phyloP scores from a whole-genome alignment of 2,113 vertebrate genomes.

The Anhinga rufa region DNA sequence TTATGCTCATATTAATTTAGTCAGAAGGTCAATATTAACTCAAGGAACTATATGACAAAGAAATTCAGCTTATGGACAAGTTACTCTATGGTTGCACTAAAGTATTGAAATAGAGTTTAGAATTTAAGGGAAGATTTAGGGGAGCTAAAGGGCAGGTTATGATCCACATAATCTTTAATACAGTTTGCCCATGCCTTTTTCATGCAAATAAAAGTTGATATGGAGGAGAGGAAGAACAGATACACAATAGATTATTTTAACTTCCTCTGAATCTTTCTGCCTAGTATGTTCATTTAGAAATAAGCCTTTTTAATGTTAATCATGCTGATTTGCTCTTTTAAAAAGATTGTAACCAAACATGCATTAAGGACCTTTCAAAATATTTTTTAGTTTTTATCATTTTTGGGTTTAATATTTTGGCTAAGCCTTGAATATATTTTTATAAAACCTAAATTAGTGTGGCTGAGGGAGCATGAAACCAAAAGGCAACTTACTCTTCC shows the following conservation, averaged over 20 bases:
- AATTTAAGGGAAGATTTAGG: background rate
- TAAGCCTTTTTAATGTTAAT: background rate
- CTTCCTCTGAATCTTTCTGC: background rate
- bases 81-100: background rate
- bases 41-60: background rate
- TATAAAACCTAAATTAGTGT: background rate
- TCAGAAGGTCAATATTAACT: conserved; percentile 40
- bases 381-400: background rate
- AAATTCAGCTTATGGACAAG: background rate
- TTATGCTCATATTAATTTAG: conserved; percentile 15
- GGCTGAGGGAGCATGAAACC: background rate
- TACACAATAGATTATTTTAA: background rate
- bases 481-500: background rate
- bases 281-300: background rate
- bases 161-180: background rate
- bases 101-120: background rate
- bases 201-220: background rate
- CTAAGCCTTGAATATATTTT: background rate
- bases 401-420: background rate
- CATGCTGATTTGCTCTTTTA: background rate
- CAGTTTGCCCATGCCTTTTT: background rate
- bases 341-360: background rate
- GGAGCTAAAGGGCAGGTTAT: background rate
- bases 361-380: background rate
- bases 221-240: background rate